These are phyloP conservation scores for Elephas maximus DNA, from an alignment of 2,113 vertebrate genomes.

Conservation along the genomic window DNA sequence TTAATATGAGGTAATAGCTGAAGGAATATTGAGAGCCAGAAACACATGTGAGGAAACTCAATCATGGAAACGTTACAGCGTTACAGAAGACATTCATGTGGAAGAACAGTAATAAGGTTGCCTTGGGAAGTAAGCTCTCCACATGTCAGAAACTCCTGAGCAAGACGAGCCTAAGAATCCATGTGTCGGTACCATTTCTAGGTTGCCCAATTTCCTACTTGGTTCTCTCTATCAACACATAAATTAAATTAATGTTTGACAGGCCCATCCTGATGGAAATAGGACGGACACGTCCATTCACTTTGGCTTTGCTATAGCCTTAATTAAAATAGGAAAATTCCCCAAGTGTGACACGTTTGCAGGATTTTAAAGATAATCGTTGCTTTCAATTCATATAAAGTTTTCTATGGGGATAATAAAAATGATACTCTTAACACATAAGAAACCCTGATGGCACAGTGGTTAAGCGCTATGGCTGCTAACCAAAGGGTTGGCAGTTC, in stretches of 20 bases:
- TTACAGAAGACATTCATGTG: slow-evolving; percentile 72
- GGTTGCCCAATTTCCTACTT: rapidly evolving
- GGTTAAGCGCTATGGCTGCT: no score
- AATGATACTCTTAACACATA: neutral
- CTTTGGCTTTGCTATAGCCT: slow-evolving; percentile 66
- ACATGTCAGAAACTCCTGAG: slow-evolving; percentile 6
- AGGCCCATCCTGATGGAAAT: slow-evolving; percentile 7
- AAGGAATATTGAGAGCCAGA: slow-evolving; percentile 89
- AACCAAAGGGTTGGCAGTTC: no score
- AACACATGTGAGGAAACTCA: slow-evolving; percentile 82
- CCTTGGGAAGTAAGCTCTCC: slow-evolving; percentile 54
- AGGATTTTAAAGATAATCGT: slow-evolving; percentile 25
- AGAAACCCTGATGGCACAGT: no score
- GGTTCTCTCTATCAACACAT: rapidly evolving
- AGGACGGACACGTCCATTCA: slow-evolving; percentile 5
- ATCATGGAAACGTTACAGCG: slow-evolving; percentile 75
- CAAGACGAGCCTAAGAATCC: neutral
- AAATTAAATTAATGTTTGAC: no score
- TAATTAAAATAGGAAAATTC: slow-evolving; percentile 77
- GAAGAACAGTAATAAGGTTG: slow-evolving; percentile 57
- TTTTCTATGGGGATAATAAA: slow-evolving; percentile 12
- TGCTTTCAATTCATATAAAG: slow-evolving; percentile 50
- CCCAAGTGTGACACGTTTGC: slow-evolving; percentile 54
- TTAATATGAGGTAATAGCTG: slow-evolving; percentile 88
- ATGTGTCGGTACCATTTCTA: rapidly evolving